Conservation (phyloP, 2,888 invertebrate species). For the Acanthosepion lycidas region DNA sequence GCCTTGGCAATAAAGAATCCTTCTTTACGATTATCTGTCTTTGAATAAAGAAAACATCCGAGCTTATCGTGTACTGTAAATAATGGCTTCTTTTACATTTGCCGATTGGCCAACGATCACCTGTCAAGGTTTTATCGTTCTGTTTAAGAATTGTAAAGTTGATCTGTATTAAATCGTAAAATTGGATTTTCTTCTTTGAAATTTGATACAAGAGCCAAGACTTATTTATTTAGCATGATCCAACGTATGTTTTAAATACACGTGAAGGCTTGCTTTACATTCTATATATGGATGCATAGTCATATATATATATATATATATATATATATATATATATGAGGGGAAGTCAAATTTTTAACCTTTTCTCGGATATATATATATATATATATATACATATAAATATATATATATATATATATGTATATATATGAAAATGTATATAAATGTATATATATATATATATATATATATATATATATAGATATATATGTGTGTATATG, state of each 20-base stretch:
- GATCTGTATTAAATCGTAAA: not conserved
- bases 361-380: not conserved
- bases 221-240: too few species aligned
- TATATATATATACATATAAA: not conserved
- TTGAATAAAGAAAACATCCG: not conserved
- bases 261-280: too few species aligned
- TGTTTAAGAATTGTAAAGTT: not conserved
- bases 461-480: too few species aligned
- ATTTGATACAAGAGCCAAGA: not conserved
- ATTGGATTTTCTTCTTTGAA: not conserved
- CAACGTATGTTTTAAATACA: too few species aligned
- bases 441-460: too few species aligned
- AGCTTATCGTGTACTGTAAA: not conserved
- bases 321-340: constrained; percentile 39
- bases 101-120: not conserved
- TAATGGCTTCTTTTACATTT: not conserved
- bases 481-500: too few species aligned
- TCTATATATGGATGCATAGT: not conserved
- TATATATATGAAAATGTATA: too few species aligned
- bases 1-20: not conserved
- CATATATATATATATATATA: constrained; percentile 42
- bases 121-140: not conserved
- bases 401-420: not conserved
- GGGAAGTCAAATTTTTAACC: too few species aligned
- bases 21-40: not conserved